phyloP scores from a whole-genome alignment of 2,797 vertebrate genomes.

The Buceros bicornis region DNA sequence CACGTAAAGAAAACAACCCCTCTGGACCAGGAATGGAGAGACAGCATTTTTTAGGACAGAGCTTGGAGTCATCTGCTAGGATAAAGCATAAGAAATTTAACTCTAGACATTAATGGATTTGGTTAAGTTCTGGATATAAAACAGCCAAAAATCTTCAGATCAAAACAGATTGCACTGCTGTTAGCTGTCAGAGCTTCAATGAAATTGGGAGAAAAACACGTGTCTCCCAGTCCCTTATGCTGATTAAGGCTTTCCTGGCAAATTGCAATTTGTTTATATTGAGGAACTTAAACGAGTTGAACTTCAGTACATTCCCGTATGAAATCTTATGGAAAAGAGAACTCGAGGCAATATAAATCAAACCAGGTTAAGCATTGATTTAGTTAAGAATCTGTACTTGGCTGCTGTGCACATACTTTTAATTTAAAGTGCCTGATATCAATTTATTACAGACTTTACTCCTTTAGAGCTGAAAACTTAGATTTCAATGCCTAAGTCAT shows the following conservation, averaged over 20 bases:
- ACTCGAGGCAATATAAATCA: neutral
- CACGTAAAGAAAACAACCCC: neutral
- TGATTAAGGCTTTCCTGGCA: neutral
- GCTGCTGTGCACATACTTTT: neutral
- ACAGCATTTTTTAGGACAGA: neutral
- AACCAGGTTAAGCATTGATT: slow-evolving; percentile 29
- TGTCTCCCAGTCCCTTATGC: neutral
- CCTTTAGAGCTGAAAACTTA: neutral
- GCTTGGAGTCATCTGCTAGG: neutral
- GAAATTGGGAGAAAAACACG: neutral
- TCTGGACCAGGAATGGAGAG: neutral
- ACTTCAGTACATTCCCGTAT: neutral
- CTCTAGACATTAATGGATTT: neutral
- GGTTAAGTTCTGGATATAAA: neutral
- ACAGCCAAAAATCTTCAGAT: neutral
- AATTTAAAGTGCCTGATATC: slow-evolving; percentile 7
- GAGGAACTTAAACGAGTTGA: slow-evolving; percentile 6
- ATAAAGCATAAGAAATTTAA: neutral
- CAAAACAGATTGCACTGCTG: neutral
- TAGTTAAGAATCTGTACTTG: slow-evolving; percentile 23
- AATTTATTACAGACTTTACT: slow-evolving; percentile 2
- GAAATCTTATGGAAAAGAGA: neutral
- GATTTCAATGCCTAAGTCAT: neutral
- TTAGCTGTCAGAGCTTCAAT: neutral
- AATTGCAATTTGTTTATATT: slow-evolving; percentile 18